Percentiles rank a stretch among this genome's conserved stretches.
Conservation (phyloP, 2,888 invertebrate genomes). For the Stenodera caucasica region DNA sequence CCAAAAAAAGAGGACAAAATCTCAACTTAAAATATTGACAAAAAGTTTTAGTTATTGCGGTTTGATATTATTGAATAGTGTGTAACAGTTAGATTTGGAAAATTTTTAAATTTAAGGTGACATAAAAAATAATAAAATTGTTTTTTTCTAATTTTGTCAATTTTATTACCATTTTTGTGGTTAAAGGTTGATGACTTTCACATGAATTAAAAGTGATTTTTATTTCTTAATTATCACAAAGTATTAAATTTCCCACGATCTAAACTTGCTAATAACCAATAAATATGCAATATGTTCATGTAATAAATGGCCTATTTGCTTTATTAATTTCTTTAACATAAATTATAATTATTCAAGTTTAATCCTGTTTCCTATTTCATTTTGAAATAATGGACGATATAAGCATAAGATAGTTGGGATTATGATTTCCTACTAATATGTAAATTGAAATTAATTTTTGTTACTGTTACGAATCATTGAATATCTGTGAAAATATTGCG, state of each 20-base stretch:
- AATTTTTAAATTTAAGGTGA: neutral
- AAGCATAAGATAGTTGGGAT: no score
- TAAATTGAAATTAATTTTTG: neutral
- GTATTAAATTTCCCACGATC: neutral
- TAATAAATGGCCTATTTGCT: neutral
- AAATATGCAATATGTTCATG: neutral
- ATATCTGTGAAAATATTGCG: neutral
- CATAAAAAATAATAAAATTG: no score
- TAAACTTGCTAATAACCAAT: neutral
- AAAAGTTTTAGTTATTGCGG: no score
- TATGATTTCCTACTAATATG: no score
- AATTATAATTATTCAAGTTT: neutral
- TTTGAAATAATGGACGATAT: no score
- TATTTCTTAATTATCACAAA: no score
- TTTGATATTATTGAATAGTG: no score
- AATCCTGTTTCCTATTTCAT: no score
- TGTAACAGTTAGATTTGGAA: neutral
- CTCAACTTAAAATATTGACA: no score
- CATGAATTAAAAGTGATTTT: neutral
- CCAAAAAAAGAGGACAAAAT: no score
- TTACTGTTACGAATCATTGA: neutral
- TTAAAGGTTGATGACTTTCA: neutral
- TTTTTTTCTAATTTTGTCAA: no score
- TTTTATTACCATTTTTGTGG: neutral
- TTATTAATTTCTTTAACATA: neutral